Conservation (phyloP, 2,797 vertebrate genomes). For the Pempheris klunzingeri region DNA sequence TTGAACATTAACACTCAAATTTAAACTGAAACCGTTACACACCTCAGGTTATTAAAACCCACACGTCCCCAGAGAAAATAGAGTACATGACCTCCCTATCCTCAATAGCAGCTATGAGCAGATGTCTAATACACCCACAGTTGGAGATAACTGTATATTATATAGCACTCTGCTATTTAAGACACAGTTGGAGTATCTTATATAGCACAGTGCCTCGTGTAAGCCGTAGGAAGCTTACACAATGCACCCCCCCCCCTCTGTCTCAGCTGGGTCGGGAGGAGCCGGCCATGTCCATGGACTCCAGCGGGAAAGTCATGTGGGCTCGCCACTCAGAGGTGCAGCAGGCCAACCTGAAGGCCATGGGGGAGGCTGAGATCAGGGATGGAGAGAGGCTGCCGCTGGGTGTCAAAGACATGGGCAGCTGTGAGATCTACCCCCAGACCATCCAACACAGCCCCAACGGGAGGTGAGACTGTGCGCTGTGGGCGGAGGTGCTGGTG, state of each 20-base stretch:
- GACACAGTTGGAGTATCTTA: neutral
- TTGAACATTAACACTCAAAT: constrained; percentile 9
- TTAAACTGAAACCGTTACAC: constrained; percentile 2
- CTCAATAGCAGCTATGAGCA: neutral
- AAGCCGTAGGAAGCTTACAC: neutral
- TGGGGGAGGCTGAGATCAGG: constrained; percentile 93
- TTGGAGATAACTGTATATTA: neutral
- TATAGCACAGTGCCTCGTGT: neutral
- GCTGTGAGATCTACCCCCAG: constrained; percentile 97
- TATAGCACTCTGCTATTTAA: too few species aligned
- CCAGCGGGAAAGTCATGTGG: constrained; percentile 96
- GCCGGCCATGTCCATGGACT: constrained; percentile 97
- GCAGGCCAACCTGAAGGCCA: constrained; percentile 95
- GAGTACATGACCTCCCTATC: constrained; percentile 18
- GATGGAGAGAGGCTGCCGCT: constrained; percentile 93
- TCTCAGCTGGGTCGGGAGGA: constrained; percentile 94
- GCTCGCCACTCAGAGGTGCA: constrained; percentile 95
- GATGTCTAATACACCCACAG: neutral
- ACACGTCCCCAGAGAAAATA: constrained; percentile 23
- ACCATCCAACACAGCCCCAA: constrained; percentile 97
- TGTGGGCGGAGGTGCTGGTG: neutral
- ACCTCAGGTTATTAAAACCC: constrained; percentile 4
- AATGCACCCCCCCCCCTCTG: too few species aligned
- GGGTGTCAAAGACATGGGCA: constrained; percentile 96
- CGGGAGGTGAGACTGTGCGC: constrained; percentile 85